Conservation (phyloP, 37 sponge, comb jelly and placozoan species). For the Hormiphora californensis region DNA sequence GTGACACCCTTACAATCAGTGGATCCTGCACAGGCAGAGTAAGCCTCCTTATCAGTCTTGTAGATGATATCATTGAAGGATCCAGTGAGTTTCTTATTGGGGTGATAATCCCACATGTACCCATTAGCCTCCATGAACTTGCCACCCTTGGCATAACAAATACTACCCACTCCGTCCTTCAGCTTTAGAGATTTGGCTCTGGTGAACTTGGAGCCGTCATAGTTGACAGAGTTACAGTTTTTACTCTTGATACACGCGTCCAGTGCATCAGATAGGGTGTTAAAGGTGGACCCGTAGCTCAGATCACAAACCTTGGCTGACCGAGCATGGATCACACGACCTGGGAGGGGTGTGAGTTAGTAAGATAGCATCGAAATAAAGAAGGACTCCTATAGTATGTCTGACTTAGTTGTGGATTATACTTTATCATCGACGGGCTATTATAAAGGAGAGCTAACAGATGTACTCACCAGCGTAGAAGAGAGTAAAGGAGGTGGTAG, state of each 20-base stretch:
- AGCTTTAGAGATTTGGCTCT: background rate
- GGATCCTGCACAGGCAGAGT: background rate
- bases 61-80: background rate
- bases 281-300: background rate
- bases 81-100: background rate
- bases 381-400: no score
- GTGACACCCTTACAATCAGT: conserved; percentile 15
- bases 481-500: background rate
- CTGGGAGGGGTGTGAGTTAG: no score
- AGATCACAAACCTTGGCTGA: background rate
- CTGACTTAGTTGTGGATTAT: no score
- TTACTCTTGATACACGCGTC: background rate
- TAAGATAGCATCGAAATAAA: no score
- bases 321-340: background rate
- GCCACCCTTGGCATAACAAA: background rate
- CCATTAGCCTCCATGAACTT: background rate
- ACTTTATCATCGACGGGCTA: no score
- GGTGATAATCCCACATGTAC: conserved; percentile 4
- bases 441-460: no score
- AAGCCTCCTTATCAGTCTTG: background rate
- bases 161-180: background rate
- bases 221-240: background rate
- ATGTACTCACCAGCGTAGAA: conserved; percentile 6
- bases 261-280: background rate
- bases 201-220: background rate